These are phyloP conservation scores for Papilio protenor DNA, from an alignment of 2,888 invertebrate genomes.

Conservation along the genomic window DNA sequence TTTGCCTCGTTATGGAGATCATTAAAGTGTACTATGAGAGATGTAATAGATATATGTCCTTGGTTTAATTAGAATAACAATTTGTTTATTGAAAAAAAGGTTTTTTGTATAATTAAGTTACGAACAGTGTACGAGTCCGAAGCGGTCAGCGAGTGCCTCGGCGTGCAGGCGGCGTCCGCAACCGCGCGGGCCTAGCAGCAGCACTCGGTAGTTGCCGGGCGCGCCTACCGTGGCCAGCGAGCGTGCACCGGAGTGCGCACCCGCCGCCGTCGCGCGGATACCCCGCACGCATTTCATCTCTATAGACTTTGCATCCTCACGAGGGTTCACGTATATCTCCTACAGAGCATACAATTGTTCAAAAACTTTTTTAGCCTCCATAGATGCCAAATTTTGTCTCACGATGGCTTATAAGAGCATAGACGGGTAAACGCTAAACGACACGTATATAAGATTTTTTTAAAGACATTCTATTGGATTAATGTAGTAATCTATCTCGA, in stretches of 20 bases:
- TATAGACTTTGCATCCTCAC: conserved; percentile 58
- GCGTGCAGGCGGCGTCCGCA: conserved; percentile 84
- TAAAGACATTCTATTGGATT: background rate
- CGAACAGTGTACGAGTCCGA: conserved; percentile 78
- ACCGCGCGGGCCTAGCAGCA: conserved; percentile 85
- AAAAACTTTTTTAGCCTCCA: background rate
- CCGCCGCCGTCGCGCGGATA: conserved; percentile 64
- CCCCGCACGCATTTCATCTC: conserved; percentile 69
- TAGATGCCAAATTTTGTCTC: background rate
- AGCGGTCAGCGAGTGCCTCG: conserved; percentile 73
- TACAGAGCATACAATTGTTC: conserved; percentile 43
- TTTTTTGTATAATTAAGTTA: conserved; percentile 52
- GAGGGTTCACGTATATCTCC: conserved; percentile 66
- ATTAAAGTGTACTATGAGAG: conserved; percentile 82
- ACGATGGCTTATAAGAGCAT: background rate
- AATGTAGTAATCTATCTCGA: conserved; percentile 42
- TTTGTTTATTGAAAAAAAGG: background rate
- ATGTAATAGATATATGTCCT: conserved; percentile 13
- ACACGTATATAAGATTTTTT: background rate
- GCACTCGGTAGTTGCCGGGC: conserved; percentile 83
- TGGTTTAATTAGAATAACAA: conserved; percentile 57
- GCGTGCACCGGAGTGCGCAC: conserved; percentile 66
- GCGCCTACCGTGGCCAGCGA: conserved; percentile 70
- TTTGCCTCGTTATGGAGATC: conserved; percentile 79
- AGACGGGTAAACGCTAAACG: background rate